These are phyloP conservation scores for Ivindomyrus marchei DNA, from an alignment of 2,113 vertebrate species.

Conservation along the genomic window DNA sequence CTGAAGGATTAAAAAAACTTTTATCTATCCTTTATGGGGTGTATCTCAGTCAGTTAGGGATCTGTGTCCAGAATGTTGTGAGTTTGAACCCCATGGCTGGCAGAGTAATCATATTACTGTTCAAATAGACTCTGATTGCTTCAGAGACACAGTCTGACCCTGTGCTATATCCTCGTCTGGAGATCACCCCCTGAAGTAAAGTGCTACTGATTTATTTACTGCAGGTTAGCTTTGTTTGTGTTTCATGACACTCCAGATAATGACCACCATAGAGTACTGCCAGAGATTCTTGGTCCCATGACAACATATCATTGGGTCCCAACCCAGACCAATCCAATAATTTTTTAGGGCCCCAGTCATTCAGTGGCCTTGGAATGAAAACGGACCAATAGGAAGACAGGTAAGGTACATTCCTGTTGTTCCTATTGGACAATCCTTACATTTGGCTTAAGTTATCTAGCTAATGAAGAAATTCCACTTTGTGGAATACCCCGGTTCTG, in stretches of 20 bases:
- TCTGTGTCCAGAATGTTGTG: background rate
- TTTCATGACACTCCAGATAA: background rate
- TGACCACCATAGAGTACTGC: background rate
- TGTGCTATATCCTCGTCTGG: background rate
- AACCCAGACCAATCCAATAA: background rate
- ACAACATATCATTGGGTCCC: background rate
- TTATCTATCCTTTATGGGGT: background rate
- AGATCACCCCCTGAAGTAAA: background rate
- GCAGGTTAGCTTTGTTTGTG: background rate
- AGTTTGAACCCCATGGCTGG: background rate
- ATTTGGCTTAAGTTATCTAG: background rate
- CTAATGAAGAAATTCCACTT: background rate
- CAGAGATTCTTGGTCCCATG: background rate
- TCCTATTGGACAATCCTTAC: background rate
- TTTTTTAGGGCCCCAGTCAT: background rate
- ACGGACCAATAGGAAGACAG: background rate
- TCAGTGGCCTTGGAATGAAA: background rate
- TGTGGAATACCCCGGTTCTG: background rate
- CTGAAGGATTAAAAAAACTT: background rate
- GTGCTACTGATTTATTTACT: background rate
- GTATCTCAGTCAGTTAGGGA: background rate
- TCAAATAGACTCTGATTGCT: background rate
- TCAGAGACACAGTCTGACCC: background rate
- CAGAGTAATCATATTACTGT: background rate
- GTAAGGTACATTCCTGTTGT: background rate